Conservation (phyloP, 2,113 vertebrate species). For the Hystrix brachyura region DNA sequence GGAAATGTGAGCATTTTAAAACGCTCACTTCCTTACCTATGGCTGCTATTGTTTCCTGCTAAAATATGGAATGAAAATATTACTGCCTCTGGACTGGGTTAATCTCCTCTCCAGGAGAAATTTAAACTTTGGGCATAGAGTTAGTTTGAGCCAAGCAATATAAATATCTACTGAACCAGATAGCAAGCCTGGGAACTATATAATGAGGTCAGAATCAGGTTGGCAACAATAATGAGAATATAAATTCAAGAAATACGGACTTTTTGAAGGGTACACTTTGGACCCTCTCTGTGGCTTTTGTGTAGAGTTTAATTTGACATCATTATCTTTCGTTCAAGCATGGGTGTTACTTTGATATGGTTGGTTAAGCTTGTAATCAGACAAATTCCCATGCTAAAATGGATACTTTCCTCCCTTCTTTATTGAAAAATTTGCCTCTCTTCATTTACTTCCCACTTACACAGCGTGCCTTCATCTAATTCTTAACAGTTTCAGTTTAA, state of each 20-base stretch:
- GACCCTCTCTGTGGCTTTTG: conserved; percentile 58
- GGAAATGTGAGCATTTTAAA: not conserved
- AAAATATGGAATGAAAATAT: not conserved
- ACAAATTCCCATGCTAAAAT: conserved; percentile 79
- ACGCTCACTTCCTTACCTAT: not conserved
- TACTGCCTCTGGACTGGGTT: not conserved
- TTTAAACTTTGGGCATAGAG: conserved; percentile 44
- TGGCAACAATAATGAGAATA: conserved; percentile 60
- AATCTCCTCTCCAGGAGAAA: conserved; percentile 37
- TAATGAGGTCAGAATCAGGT: conserved; percentile 34
- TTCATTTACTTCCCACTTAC: conserved; percentile 72
- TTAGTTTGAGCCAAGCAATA: conserved; percentile 2
- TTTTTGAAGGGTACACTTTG: conserved; percentile 56
- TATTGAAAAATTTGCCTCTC: conserved; percentile 66
- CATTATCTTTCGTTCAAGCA: conserved; percentile 80
- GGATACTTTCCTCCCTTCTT: conserved; percentile 63
- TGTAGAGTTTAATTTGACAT: conserved; percentile 76
- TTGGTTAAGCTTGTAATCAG: conserved; percentile 84
- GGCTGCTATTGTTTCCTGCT: not conserved
- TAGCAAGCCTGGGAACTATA: not conserved
- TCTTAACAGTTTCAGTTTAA: conserved; percentile 47
- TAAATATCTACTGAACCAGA: conserved; percentile 57
- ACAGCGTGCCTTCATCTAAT: conserved; percentile 28
- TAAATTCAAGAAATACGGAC: conserved; percentile 71
- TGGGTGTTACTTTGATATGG: conserved; percentile 74